Evolutionary conservation across 1,140 invertebrate genomes (phyloP).

Genomic region (Chionoecetes opilio): DNA sequence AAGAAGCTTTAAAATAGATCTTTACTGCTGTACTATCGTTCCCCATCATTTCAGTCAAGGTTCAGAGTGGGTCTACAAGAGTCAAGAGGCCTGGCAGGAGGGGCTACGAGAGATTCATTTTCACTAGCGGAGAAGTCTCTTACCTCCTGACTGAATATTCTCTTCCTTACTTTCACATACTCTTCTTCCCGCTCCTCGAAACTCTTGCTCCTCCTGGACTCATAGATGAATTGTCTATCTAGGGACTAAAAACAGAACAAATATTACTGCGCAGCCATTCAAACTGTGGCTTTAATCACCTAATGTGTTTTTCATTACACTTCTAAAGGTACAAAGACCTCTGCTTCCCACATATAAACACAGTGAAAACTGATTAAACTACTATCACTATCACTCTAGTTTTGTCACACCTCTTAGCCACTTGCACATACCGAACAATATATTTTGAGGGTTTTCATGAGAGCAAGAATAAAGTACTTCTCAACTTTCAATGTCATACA

Average conservation of each 20-base stretch:
- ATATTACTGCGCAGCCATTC: constrained; percentile 67
- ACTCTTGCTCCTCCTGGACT: constrained; percentile 91
- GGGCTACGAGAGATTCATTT: constrained; percentile 68
- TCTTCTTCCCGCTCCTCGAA: constrained; percentile 95
- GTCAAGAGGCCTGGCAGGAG: constrained; percentile 34
- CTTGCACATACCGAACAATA: neutral
- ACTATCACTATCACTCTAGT: neutral
- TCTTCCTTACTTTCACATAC: constrained; percentile 91
- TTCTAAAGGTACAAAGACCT: neutral
- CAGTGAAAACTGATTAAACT: neutral
- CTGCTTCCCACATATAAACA: constrained; percentile 13
- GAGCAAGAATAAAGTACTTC: neutral
- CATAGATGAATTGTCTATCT: constrained; percentile 87
- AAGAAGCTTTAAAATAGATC: neutral
- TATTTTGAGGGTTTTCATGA: neutral
- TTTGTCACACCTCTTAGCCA: neutral
- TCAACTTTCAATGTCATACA: neutral
- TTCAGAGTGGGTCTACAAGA: constrained; percentile 5
- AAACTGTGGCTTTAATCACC: constrained; percentile 43
- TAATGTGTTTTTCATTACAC: neutral
- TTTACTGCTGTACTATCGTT: neutral
- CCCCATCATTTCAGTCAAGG: neutral
- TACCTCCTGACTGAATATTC: constrained; percentile 91
- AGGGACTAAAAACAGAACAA: constrained; percentile 77
- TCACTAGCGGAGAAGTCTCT: constrained; percentile 81